Percentiles rank a stretch among this genome's conserved stretches.
These are phyloP conservation scores for Scaptomyza graminum DNA, from an alignment of 1,140 invertebrate genomes.

Conservation along the genomic window DNA sequence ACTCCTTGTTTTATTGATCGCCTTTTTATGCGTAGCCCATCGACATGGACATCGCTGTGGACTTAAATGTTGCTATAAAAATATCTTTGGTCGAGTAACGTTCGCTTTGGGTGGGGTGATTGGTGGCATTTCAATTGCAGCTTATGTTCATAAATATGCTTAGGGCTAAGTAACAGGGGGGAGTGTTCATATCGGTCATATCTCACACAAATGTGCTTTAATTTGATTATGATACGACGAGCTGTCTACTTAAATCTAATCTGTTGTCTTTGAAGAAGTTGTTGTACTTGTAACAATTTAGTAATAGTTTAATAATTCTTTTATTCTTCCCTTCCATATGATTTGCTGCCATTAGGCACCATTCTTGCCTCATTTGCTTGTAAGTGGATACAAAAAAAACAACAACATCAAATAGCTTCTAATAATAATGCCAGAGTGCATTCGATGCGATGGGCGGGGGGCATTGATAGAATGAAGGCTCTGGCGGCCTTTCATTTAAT, in stretches of 20 bases:
- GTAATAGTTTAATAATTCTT: conserved; percentile 60
- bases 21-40: conserved; percentile 60
- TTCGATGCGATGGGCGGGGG: background rate
- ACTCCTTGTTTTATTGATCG: too few species aligned
- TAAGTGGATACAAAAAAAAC: too few species aligned
- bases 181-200: background rate
- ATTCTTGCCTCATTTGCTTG: conserved; percentile 53
- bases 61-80: too few species aligned
- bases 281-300: conserved; percentile 17
- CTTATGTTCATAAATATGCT: conserved; percentile 69
- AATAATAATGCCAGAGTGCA: conserved; percentile 4
- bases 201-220: conserved; percentile 26
- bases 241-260: background rate
- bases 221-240: conserved; percentile 35
- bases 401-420: conserved; percentile 6
- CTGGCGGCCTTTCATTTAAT: conserved; percentile 62
- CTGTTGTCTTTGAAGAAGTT: conserved; percentile 17
- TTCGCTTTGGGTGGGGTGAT: conserved; percentile 35
- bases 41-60: background rate
- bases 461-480: conserved; percentile 7
- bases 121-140: conserved; percentile 69
- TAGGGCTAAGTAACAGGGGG: background rate
- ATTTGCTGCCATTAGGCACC: conserved; percentile 11
- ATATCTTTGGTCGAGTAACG: conserved; percentile 26
- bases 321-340: conserved; percentile 1